Percentiles rank a stretch among this genome's conserved stretches.
Conservation (phyloP, 2,113 vertebrate species). For the Tenrec ecaudatus region DNA sequence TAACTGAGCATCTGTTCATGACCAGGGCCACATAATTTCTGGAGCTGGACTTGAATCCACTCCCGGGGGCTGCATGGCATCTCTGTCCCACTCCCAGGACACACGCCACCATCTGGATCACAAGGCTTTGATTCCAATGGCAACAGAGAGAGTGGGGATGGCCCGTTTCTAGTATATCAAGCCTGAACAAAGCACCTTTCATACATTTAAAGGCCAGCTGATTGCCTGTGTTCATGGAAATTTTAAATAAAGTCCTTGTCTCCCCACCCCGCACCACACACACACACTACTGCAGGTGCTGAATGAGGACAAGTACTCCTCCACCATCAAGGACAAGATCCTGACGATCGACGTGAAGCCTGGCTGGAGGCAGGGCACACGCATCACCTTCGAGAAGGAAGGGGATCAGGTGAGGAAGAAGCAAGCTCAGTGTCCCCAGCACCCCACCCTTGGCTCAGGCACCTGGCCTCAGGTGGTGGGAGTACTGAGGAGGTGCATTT, state of each 20-base stretch:
- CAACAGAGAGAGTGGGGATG: not conserved
- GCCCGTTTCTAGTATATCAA: not conserved
- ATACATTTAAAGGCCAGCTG: not conserved
- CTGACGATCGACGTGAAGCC: conserved; percentile 91
- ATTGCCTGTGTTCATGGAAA: not conserved
- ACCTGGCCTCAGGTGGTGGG: not conserved
- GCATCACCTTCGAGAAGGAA: conserved; percentile 92
- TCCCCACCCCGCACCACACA: fast-evolving
- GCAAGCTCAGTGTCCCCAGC: not conserved
- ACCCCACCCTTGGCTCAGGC: not conserved
- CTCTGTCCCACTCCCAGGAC: not conserved
- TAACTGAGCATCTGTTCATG: not conserved
- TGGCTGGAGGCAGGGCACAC: conserved; percentile 94
- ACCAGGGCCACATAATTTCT: not conserved
- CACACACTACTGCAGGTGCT: conserved; percentile 88
- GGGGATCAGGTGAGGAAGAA: conserved; percentile 93
- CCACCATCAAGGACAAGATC: conserved; percentile 96
- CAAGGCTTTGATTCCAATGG: not conserved
- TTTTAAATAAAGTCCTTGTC: not conserved
- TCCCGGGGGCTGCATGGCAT: not conserved
- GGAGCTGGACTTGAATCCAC: not conserved
- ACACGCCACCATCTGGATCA: not conserved
- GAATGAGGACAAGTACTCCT: conserved; percentile 93
- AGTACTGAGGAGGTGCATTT: not conserved
- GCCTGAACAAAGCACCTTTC: not conserved